Base-by-base conservation (phyloP, 2,888 invertebrate species). In the Sialis lutaria region DNA sequence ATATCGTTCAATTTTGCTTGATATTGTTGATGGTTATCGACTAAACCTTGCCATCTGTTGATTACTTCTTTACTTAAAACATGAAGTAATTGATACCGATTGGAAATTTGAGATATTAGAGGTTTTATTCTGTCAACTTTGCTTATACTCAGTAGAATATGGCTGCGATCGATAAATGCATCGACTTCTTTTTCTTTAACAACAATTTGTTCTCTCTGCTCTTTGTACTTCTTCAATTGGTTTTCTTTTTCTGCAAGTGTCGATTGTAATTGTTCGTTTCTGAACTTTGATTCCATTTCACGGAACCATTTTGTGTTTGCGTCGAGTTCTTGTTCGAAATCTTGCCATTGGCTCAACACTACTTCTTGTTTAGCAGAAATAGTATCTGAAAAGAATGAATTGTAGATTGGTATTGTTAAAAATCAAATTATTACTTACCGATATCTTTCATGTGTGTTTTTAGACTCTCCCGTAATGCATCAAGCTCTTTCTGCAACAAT, bases 131-230 rank as follows among this genome's bases (percentile, higher is more conserved):
- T 77, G 55, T 90, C 88, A 0, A 86, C 85, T 0, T 84, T 84
- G 57, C 89, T 89, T 32, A 79, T 70, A 60, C 89, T 87, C 1
- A 91, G 73, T 46, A 96, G 68, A 8, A 79, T 77, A 60, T 93
- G 90, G n/a, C 89, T 86, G 57, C 79, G 81, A 62, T 95, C 93
- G 22, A 89, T 79, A 59, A 93, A 92, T 8, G 77, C 74, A 62
- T 93, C 93, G 40, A 95, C 79, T 59, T 82, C 82, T 55, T 80
- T 78, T 63, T 95, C 93, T 56, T 87, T 84, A 8, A 75, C 75
- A 44, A 81, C 68, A 44, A 95, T 82, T 44, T 77, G 73, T 51
- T 87, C 83, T 13, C 87, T 76, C 55, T 83, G 74, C 44, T 80
- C 77, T 55, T 81, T 78, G 55, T 83, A 83, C 46, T 72, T 70